These are phyloP conservation scores for Decapterus maruadsi DNA, from an alignment of 2,797 vertebrate species.

Conservation along the genomic window DNA sequence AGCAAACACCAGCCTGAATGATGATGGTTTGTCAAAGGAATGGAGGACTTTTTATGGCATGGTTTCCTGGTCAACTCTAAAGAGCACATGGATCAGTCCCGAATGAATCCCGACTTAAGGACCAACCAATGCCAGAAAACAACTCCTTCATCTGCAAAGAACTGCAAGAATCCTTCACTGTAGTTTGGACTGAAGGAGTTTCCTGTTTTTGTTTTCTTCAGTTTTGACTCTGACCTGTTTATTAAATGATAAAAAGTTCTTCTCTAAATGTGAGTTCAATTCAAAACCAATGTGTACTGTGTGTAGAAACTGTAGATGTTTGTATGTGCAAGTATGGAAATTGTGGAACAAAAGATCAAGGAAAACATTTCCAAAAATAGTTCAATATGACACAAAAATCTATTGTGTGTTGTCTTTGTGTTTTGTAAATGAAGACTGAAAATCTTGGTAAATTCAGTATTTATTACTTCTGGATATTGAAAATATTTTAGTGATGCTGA, in stretches of 20 bases:
- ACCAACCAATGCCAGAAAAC: slow-evolving; percentile 43
- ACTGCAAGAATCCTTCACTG: slow-evolving; percentile 50
- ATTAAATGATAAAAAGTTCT: slow-evolving; percentile 64
- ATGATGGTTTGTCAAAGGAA: slow-evolving; percentile 28
- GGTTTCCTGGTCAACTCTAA: slow-evolving; percentile 34
- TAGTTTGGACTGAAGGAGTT: slow-evolving; percentile 50
- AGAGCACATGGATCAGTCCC: slow-evolving; percentile 35
- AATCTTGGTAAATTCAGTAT: slow-evolving; percentile 79
- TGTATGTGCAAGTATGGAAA: slow-evolving; percentile 79
- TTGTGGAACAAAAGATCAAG: slow-evolving; percentile 78
- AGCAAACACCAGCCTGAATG: slow-evolving; percentile 36
- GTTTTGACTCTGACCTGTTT: slow-evolving; percentile 74
- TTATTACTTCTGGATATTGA: slow-evolving; percentile 81
- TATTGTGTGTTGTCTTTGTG: slow-evolving; percentile 81
- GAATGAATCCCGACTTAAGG: slow-evolving; percentile 12
- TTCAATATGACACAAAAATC: slow-evolving; percentile 69
- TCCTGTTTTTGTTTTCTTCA: slow-evolving; percentile 66
- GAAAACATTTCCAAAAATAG: slow-evolving; percentile 66
- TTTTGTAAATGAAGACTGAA: slow-evolving; percentile 82
- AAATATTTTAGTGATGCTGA: slow-evolving; percentile 83
- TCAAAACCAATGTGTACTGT: slow-evolving; percentile 77
- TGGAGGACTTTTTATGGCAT: slow-evolving; percentile 49
- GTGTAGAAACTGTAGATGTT: slow-evolving; percentile 82
- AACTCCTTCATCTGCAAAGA: slow-evolving; percentile 36
- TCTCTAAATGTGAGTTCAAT: slow-evolving; percentile 78